Conservation (phyloP, 2,797 vertebrate species). For the Lutjanus argentimaculatus region DNA sequence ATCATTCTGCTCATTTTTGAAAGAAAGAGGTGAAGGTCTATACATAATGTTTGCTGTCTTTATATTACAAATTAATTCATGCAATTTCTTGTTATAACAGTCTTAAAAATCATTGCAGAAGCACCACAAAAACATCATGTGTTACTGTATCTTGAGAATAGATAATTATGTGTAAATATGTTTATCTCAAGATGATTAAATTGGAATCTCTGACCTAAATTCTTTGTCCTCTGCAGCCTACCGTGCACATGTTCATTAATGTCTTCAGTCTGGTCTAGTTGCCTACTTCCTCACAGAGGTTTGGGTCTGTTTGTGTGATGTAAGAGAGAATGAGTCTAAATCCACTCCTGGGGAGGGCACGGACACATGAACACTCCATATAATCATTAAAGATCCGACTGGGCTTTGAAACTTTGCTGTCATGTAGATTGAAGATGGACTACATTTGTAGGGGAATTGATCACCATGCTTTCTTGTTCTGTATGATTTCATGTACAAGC, state of each 20-base stretch:
- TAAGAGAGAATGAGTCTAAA: constrained; percentile 1
- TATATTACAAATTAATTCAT: neutral
- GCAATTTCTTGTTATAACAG: neutral
- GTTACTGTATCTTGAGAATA: neutral
- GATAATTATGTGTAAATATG: neutral
- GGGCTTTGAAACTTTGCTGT: constrained; percentile 16
- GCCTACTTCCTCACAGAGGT: neutral
- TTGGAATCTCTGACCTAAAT: neutral
- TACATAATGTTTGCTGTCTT: neutral
- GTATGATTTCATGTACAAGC: constrained; percentile 23
- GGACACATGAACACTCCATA: constrained; percentile 3
- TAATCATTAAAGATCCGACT: neutral
- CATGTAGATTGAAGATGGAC: neutral
- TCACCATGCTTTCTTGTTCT: constrained; percentile 25
- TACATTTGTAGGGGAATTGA: neutral
- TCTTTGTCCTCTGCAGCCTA: neutral
- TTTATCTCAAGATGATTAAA: neutral
- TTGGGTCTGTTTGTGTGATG: neutral
- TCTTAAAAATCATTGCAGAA: neutral
- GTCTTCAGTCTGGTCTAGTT: constrained; percentile 3
- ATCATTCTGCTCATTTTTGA: neutral
- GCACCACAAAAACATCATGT: neutral
- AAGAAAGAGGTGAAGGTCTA: neutral
- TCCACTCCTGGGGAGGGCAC: constrained; percentile 1
- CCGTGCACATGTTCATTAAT: neutral